Base-by-base conservation (phyloP, 2,888 invertebrate genomes). In the Cantharis rustica region DNA sequence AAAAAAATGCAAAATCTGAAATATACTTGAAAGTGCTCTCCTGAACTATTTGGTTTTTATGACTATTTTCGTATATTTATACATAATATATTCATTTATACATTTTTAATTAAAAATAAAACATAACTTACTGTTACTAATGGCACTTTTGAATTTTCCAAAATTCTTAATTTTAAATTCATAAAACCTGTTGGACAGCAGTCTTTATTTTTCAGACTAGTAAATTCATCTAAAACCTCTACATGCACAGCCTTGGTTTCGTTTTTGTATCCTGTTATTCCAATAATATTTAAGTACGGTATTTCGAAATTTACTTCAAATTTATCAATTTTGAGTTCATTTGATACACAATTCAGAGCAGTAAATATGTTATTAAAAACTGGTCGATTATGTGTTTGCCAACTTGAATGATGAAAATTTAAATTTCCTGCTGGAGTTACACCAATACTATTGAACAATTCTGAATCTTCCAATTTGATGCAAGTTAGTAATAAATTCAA, bases 181-280 rank as follows among this genome's bases (percentile, higher is more conserved):
- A 89, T 88, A 1, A 87, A 78, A 2, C 90, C 90, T 74, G 85
- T 84, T 13, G 88, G 88, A 74, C 77, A 69, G 15, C 84, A 81
- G 16, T 80, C 76, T 9, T 83, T 84, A 82, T 88, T 87, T 82
- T 84, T 87, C 20, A 90, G 82, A 73, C 86, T 86, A 10, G 87
- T 88, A 62, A 83, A 83, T 13, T 87, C 84, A 82, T 90, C 89
- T 68, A 89, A 81, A n/a, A 89, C 81, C 83, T 90, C 90, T 66
- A 90, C 83, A 80, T 88, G 85, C 69, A 89, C 84, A 23, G 81
- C 81, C 75, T 87, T 87, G 64, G 84, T 84, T 79, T 83, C 82
- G 69, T 85, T 85, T 69, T 82, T 83, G 76, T 85, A 87, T 2
- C 87, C 88, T 61, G 85, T 85, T 31, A 88, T 86, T 20, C 88